Base-by-base conservation (phyloP, 2,797 vertebrate species). In the Myotis myotis region DNA sequence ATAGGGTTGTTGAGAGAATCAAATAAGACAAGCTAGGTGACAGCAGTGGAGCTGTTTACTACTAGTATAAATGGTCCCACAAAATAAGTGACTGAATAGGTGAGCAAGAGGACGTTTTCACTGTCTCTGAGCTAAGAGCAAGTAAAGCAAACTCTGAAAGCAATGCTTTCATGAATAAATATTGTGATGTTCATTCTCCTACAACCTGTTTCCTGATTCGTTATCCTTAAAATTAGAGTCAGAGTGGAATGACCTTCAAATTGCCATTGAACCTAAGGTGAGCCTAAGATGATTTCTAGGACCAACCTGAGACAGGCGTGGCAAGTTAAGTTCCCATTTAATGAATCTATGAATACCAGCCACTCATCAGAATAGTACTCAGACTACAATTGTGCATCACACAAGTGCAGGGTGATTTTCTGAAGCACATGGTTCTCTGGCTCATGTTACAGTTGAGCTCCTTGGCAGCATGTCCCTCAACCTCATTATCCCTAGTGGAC, bases 171-270 rank as follows among this genome's bases (percentile, higher is more conserved):
- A 30, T 60, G 36, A 87, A 66, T 82, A 87, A 33, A 83, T 93
- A 87, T 17, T n/a, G 17, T 91, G 41, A 19, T 60, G 2, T 71
- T 92, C 36, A 38, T 49, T 64, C 25, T 86, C 51, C 51, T n/a
- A 38, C 51, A 64, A 8, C 28, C 25, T 93, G 23, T 80, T 92
- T 80, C 60, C 41, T 90, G 44, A 47, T 90, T 80, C 53, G 20
- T 90, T 51, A 53, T 80, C 87, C 87, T 62, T 88, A 93, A 87
- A 94, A 91, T 79, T 89, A 94, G 53, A 75, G 55, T 49, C 44
- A 25, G 33, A 80, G 8, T 68, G 12, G 62, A 94, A 60, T 89
- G 41, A 87, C 64, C 47, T 44, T 38, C 68, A 93, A 81, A 91
- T 91, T 55, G 5, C 17, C 30, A 33, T 25, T 75, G 30, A 84